These are phyloP conservation scores for Columba janthina DNA, from an alignment of 2,113 vertebrate genomes.

Conservation along the genomic window DNA sequence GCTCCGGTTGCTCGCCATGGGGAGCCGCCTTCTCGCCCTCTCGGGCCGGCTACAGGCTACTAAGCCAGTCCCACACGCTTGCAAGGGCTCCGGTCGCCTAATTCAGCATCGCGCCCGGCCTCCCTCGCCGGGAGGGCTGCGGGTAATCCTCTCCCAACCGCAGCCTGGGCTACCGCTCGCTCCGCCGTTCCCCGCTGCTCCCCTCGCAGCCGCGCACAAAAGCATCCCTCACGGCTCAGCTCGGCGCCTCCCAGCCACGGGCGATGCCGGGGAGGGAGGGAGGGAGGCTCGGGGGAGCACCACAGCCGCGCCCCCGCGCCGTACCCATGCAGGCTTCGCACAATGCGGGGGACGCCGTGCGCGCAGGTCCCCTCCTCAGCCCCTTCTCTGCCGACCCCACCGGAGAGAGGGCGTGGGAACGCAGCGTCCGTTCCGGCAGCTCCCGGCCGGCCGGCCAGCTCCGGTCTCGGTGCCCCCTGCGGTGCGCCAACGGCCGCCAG, in stretches of 20 bases:
- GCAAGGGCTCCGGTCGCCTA: background rate
- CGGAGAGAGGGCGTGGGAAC: background rate
- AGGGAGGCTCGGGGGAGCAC: background rate
- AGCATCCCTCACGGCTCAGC: background rate
- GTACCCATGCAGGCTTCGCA: background rate
- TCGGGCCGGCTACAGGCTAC: background rate
- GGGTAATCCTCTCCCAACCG: background rate
- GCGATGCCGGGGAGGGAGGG: background rate
- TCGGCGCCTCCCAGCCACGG: background rate
- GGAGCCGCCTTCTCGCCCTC: background rate
- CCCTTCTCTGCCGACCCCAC: background rate
- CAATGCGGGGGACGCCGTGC: background rate
- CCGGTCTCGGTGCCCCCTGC: background rate
- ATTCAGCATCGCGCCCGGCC: background rate
- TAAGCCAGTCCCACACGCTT: background rate
- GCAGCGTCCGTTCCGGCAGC: background rate
- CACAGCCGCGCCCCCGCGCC: constrained; percentile 1
- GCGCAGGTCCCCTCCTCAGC: background rate
- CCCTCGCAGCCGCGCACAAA: constrained; percentile 6
- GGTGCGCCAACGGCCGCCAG: background rate
- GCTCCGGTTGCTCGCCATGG: constrained; percentile 85
- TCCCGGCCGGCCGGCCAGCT: no score
- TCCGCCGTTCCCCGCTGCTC: background rate
- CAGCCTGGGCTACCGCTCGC: background rate
- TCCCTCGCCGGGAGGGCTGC: background rate